These are phyloP conservation scores for Mirza zaza DNA, from an alignment of 2,113 vertebrate species.

Conservation along the genomic window DNA sequence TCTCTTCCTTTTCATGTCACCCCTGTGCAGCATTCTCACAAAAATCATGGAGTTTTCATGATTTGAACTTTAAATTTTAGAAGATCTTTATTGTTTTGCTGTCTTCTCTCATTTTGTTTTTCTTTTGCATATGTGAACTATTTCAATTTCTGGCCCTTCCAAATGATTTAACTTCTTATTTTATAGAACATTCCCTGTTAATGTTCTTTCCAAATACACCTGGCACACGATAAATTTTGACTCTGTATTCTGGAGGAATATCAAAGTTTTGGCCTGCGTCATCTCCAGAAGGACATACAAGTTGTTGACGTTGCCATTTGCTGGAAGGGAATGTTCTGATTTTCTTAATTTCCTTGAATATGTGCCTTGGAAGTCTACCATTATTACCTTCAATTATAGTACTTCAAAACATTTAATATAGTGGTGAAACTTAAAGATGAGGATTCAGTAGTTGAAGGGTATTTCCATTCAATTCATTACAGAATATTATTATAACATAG, in stretches of 20 bases:
- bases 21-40: not conserved
- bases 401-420: constrained; percentile 63
- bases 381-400: constrained; percentile 33
- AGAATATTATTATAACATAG: not conserved
- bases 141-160: constrained; percentile 36
- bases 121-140: constrained; percentile 42
- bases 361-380: constrained; percentile 55
- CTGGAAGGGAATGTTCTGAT: constrained; percentile 51
- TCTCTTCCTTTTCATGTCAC: not conserved
- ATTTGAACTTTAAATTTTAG: not conserved
- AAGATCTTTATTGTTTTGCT: not conserved
- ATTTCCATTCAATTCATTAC: constrained; percentile 14
- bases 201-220: constrained; percentile 63
- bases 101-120: not conserved
- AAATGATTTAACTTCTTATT: constrained; percentile 65
- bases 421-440: constrained; percentile 23
- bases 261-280: constrained; percentile 76
- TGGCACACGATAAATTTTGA: constrained; percentile 56
- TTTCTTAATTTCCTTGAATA: constrained; percentile 63
- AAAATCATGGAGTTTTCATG: not conserved
- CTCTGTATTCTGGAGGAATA: constrained; percentile 62
- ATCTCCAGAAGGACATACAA: constrained; percentile 67
- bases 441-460: constrained; percentile 6
- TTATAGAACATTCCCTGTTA: constrained; percentile 62
- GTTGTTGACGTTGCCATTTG: constrained; percentile 63